phyloP scores from a whole-genome alignment of 2,888 invertebrate species.

The Tiphia femorata region DNA sequence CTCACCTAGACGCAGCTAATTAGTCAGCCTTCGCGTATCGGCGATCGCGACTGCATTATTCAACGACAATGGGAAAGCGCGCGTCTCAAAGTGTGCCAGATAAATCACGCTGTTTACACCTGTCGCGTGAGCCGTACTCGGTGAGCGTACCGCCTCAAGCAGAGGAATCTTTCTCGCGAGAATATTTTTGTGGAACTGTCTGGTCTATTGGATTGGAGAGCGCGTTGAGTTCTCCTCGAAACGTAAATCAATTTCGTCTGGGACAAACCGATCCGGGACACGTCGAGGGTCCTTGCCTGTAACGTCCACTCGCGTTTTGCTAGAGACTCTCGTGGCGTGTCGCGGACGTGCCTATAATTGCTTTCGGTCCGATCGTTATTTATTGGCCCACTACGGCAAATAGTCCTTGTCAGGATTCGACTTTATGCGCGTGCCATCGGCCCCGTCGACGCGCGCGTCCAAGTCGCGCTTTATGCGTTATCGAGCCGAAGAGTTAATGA shows the following conservation, averaged over 20 bases:
- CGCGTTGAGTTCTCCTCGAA: no score
- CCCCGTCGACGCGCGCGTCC: conserved; percentile 3
- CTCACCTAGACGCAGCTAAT: no score
- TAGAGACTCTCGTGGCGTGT: no score
- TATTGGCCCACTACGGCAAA: conserved; percentile 37
- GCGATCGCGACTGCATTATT: no score
- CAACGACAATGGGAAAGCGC: no score
- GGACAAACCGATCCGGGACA: conserved; percentile 16
- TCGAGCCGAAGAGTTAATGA: conserved; percentile 16
- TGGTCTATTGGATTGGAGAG: no score
- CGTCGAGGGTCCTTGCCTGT: conserved; percentile 7
- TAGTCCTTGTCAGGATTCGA: conserved; percentile 38
- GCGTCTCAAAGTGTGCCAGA: background rate
- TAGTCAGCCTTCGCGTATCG: no score
- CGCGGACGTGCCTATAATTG: conserved; percentile 27
- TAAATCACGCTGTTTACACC: no score
- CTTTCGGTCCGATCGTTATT: conserved; percentile 34
- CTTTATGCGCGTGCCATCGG: conserved; percentile 15
- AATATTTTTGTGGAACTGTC: background rate
- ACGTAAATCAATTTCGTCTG: conserved; percentile 45
- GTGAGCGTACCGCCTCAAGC: no score
- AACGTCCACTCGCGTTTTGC: no score
- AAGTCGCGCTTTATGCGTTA: conserved; percentile 6
- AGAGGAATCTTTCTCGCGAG: background rate
- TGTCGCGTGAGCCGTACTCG: no score